Percentiles rank a stretch among this genome's conserved stretches.
Conservation (phyloP, 2,888 invertebrate genomes). For the Agonopterix heracliana region DNA sequence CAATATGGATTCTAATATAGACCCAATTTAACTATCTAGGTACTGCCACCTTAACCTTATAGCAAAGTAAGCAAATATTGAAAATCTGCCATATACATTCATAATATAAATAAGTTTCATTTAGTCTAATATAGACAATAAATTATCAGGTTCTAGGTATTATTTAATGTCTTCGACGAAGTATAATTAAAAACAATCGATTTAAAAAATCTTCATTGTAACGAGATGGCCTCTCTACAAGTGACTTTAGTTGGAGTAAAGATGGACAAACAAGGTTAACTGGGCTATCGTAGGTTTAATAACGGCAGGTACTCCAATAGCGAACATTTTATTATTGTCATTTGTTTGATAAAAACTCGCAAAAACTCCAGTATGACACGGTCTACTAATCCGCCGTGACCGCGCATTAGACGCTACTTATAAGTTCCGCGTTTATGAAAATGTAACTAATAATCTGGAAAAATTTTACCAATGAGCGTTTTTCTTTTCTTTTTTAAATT, state of each 20-base stretch:
- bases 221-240: neutral
- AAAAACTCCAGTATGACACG: slow-evolving; percentile 32
- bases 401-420: slow-evolving; percentile 27
- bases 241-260: neutral
- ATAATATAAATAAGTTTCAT: too few species aligned
- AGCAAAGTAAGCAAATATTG: too few species aligned
- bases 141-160: too few species aligned
- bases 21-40: too few species aligned
- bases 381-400: slow-evolving; percentile 38
- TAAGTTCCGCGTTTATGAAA: slow-evolving; percentile 34
- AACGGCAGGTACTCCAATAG: neutral
- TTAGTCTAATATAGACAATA: too few species aligned
- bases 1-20: too few species aligned
- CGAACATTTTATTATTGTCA: slow-evolving; percentile 21
- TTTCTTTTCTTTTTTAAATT: too few species aligned
- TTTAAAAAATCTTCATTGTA: slow-evolving; percentile 12
- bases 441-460: slow-evolving; percentile 15
- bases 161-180: too few species aligned
- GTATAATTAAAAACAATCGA: too few species aligned
- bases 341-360: slow-evolving; percentile 27
- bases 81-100: too few species aligned
- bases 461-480: too few species aligned
- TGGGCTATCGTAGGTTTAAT: neutral
- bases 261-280: slow-evolving; percentile 1
- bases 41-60: too few species aligned